phyloP scores from a whole-genome alignment of 2,797 vertebrate species.

The Hemitrygon akajei region DNA sequence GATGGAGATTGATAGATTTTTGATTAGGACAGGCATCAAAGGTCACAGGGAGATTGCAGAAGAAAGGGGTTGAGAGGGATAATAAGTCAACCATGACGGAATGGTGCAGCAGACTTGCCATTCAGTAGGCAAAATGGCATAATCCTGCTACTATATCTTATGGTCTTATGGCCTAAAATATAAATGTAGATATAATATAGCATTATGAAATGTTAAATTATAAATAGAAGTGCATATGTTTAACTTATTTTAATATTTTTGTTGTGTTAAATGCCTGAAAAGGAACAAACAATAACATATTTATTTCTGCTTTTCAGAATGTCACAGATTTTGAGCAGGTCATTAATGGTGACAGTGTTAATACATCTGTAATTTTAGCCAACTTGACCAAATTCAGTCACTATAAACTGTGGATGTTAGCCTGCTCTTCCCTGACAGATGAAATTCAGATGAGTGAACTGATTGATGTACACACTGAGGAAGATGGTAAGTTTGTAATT shows the following conservation, averaged over 20 bases:
- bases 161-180: not conserved
- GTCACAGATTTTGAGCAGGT: constrained; percentile 57
- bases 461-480: constrained; percentile 69
- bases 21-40: too few species aligned
- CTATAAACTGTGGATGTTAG: constrained; percentile 84
- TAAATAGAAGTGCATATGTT: not conserved
- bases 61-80: too few species aligned
- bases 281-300: constrained; percentile 48
- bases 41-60: too few species aligned
- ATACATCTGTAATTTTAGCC: constrained; percentile 62
- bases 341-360: constrained; percentile 45
- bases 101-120: too few species aligned
- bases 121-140: too few species aligned
- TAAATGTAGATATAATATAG: not conserved
- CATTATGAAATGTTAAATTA: not conserved
- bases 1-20: too few species aligned
- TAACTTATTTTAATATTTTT: not conserved
- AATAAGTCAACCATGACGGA: too few species aligned
- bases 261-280: not conserved
- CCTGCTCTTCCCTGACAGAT: constrained; percentile 78
- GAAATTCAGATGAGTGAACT: constrained; percentile 74
- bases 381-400: constrained; percentile 71
- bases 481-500: constrained; percentile 73
- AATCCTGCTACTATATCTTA: too few species aligned
- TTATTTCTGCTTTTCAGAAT: constrained; percentile 57